These are phyloP conservation scores for Oryzias woworae DNA, from an alignment of 2,113 vertebrate genomes.

Conservation along the genomic window DNA sequence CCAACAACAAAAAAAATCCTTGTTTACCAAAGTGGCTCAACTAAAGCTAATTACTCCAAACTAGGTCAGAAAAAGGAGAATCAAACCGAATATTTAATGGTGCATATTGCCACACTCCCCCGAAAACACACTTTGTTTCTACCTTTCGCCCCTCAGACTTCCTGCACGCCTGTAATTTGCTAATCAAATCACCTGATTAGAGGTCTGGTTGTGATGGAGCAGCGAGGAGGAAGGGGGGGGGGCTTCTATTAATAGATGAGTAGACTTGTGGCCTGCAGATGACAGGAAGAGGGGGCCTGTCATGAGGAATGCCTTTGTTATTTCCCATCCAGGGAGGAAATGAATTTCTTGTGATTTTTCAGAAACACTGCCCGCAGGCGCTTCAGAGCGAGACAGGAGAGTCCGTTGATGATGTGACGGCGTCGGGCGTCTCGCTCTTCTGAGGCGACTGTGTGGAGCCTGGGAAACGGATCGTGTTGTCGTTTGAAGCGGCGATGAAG, in stretches of 20 bases:
- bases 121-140: constrained; percentile 9
- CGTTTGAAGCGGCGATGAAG: constrained; percentile 77
- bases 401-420: constrained; percentile 78
- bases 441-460: constrained; percentile 73
- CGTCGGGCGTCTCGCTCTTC: constrained; percentile 23
- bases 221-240: constrained; percentile 9
- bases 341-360: constrained; percentile 88
- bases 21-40: constrained; percentile 72
- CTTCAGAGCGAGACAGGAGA: constrained; percentile 27
- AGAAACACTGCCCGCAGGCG: constrained; percentile 59
- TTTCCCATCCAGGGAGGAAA: constrained; percentile 83
- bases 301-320: constrained; percentile 87
- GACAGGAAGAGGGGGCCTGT: constrained; percentile 87
- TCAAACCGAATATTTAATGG: constrained; percentile 73
- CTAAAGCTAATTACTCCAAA: constrained; percentile 76
- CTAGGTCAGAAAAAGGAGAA: constrained; percentile 74
- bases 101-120: background rate
- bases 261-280: constrained; percentile 91
- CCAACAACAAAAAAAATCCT: constrained; percentile 48
- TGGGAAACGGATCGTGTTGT: constrained; percentile 76
- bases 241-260: constrained; percentile 74
- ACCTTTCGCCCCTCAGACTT: constrained; percentile 49
- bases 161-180: constrained; percentile 57
- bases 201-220: constrained; percentile 81
- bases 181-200: constrained; percentile 92